Evolutionary conservation across 2,888 invertebrate genomes (phyloP), one percentile per base, ranked within the genome.

Genomic region (Ochropacha duplaris): DNA sequence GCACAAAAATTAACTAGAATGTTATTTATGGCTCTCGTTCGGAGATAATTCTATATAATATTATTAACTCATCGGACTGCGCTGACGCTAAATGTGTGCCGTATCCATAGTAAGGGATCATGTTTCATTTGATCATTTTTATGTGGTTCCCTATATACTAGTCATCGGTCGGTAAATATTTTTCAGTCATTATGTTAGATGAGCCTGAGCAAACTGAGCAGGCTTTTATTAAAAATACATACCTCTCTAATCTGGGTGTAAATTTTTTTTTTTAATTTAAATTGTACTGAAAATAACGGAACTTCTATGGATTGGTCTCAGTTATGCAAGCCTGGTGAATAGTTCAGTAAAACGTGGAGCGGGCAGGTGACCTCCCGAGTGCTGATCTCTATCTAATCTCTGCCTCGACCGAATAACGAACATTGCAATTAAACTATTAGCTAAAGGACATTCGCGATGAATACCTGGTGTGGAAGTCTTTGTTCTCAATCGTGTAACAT

Each of bases 401-500:
- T 44, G 58, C 61, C 69, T 70, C 68, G 74, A 68, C 72, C 78
- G 74, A 84, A 81, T 80, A 76, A 74, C 75, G 71, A 71, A 63
- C 79, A 72, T 72, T 74, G 82, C 83, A 87, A 87, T 87, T 87
- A 86, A 81, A 87, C 79, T 79, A 84, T 85, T 83, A 84, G 69
- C 64, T 74, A 76, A 75, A 79, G 76, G 81, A 85, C 80, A 82
- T 71, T 74, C 57, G 65, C 68, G 61, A 64, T 64, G 64, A 59
- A 61, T 64, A 58, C 54, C 39, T 24, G 59, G 62, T 49, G 44
- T 44, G 19, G 16, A 50, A 58, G 57, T 72, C 76, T 74, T 74
- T 74, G 70, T 71, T 72, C 66, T 57, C 60, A 59, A 56, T 61
- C 58, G 54, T 52, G 26, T 54, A 50, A 54, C 54, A 39, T 19